phyloP scores from a whole-genome alignment of 1,140 invertebrate species.

The Drosophila lini region DNA sequence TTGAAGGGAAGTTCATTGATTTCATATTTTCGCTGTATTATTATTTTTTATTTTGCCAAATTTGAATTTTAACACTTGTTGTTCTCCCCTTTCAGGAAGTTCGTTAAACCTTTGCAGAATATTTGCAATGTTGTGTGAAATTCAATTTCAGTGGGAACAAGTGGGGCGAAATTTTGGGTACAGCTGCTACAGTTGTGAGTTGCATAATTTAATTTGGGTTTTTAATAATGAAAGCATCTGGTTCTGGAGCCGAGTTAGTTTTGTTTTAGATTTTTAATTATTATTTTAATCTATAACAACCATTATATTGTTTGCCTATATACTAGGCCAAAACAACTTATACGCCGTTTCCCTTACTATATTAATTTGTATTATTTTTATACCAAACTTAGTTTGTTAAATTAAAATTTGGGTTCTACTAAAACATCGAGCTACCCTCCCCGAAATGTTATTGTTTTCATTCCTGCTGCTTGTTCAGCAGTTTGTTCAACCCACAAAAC shows the following conservation, averaged over 20 bases:
- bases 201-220: neutral
- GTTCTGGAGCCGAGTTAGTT: neutral
- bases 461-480: constrained; percentile 27
- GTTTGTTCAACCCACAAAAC: constrained; percentile 56
- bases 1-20: constrained; percentile 48
- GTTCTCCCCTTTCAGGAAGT: constrained; percentile 63
- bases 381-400: too few relatives aligned
- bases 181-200: neutral
- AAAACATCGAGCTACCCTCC: neutral
- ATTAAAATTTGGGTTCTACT: too few relatives aligned
- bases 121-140: constrained; percentile 47
- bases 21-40: constrained; percentile 16
- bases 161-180: constrained; percentile 3
- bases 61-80: constrained; percentile 48
- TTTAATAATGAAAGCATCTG: too few relatives aligned
- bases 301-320: neutral
- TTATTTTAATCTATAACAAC: neutral
- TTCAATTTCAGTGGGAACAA: constrained; percentile 42
- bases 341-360: neutral
- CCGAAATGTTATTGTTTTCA: constrained; percentile 19
- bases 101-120: constrained; percentile 51
- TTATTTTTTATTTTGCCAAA: constrained; percentile 36
- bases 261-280: neutral
- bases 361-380: too few relatives aligned
- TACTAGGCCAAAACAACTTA: neutral